Evolutionary conservation across 2,888 invertebrate genomes (phyloP), one percentile per base, ranked within the genome.

Genomic region (Tanypteryx hageni): DNA sequence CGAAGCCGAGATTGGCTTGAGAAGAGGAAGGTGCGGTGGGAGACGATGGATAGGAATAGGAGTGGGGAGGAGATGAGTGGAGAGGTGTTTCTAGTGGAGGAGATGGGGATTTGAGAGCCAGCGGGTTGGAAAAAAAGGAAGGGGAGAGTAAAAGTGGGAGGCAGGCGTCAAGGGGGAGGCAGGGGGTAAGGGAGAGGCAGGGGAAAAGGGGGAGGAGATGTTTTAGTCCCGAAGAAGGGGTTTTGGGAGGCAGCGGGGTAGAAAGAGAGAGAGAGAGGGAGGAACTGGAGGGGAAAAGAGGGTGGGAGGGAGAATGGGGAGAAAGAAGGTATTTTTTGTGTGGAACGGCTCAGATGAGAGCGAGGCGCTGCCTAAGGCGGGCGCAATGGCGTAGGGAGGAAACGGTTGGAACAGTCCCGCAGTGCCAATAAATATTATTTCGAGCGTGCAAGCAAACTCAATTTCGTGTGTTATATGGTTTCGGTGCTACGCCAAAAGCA

Each of bases 351-450:
- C 76, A 13, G 76, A 76, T 76, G 76, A 76, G 76, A 76, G 76
- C 22, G 76, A 64, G 76, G 44, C 44, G 44, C 44, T 68, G 76
- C 76, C 31, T 59, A 13, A 58, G 58, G 59, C 27, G 16, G 59
- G 14, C 59, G 22, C 56, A 58, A 27, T 85, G 85, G 27, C 58
- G 31, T 61, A 89, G 89, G 64, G 89, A n/a, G 56, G 57, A 83
- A 83, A 57, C 83, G 57, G 83, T 83, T 89, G 68, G 64, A 89
- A 89, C 89, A 64, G 89, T 89, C 89, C 89, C 89, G 64, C 89
- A 89, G 89, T 89, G 89, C 89, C 89, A 89, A 89, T 89, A 64
- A 89, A 89, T 89, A 89, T 89, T 89, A 89, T 89, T 89, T 89
- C 89, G 89, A 64, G 89, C 89, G 89, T 64, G 64, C 89, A 89